Evolutionary conservation across 92 coral and sea anemone genomes (phyloP).

Genomic region (Bergia sp.): DNA sequence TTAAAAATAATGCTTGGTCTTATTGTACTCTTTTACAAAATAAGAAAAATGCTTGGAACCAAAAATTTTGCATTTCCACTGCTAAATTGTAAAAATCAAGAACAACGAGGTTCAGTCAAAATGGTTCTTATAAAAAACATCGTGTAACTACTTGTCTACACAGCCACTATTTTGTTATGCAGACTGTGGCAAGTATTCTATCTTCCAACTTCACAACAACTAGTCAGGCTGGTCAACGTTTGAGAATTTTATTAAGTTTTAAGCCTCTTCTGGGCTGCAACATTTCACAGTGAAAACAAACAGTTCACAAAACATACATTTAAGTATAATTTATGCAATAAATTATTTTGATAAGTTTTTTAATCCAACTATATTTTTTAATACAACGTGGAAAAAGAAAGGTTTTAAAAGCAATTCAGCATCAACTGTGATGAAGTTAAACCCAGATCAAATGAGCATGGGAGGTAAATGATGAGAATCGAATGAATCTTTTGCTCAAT

Average conservation of each 20-base stretch:
- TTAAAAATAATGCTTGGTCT: too few species aligned
- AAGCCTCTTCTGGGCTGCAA: conserved; percentile 40
- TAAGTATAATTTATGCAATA: conserved; percentile 44
- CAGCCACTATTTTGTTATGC: too few species aligned
- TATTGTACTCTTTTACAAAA: too few species aligned
- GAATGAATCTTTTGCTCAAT: not conserved
- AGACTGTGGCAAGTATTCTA: too few species aligned
- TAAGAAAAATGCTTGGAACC: too few species aligned
- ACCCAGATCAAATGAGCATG: not conserved
- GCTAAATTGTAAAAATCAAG: too few species aligned
- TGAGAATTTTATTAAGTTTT: conserved; percentile 41
- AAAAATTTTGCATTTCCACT: too few species aligned
- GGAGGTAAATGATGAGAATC: not conserved
- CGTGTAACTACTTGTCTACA: too few species aligned
- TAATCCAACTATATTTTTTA: conserved; percentile 47
- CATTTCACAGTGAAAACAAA: conserved; percentile 43
- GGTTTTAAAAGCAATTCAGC: not conserved
- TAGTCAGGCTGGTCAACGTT: not conserved
- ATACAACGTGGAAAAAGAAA: conserved; percentile 36
- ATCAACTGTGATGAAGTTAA: not conserved
- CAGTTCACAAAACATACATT: conserved; percentile 46
- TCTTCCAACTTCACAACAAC: too few species aligned
- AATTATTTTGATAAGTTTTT: conserved; percentile 43
- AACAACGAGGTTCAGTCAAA: too few species aligned
- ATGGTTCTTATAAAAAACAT: too few species aligned